A percentile compares a stretch with the other conserved stretches of the same genome.
phyloP scores from a whole-genome alignment of 2,797 vertebrate species.

The Eulemur coronatus region DNA sequence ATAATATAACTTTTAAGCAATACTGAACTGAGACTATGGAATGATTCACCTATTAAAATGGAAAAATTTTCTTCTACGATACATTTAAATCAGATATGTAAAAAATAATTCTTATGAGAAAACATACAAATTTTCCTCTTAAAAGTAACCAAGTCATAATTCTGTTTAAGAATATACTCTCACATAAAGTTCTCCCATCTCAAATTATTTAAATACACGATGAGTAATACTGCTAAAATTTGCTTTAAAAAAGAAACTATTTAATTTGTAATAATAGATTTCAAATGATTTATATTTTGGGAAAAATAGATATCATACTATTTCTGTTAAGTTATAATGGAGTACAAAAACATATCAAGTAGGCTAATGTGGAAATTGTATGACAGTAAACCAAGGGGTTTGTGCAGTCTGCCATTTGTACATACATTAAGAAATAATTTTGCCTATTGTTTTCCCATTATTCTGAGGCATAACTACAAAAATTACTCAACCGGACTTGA shows the following conservation, averaged over 20 bases:
- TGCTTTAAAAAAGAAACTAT: constrained; percentile 30
- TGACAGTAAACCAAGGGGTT: background rate
- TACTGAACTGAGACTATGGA: background rate
- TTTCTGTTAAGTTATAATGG: background rate
- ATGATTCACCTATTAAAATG: background rate
- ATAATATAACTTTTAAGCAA: background rate
- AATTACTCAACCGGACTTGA: constrained; percentile 7
- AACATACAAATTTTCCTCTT: constrained; percentile 66
- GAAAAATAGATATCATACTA: background rate
- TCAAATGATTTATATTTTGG: background rate
- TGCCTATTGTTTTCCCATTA: background rate
- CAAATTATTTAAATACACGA: constrained; percentile 57
- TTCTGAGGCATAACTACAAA: constrained; percentile 7
- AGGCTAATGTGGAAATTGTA: background rate
- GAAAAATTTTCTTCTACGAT: background rate
- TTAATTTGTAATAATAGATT: background rate
- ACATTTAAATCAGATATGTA: background rate
- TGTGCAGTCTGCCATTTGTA: background rate
- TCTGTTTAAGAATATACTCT: background rate
- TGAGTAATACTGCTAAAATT: constrained; percentile 45
- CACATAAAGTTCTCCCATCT: constrained; percentile 2
- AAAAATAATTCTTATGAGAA: background rate
- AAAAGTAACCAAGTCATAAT: constrained; percentile 42
- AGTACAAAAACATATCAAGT: background rate
- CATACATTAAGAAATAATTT: constrained; percentile 12